Evolutionary conservation across 2,888 invertebrate species (phyloP).

Genomic region (Archaeoteleia sp.): DNA sequence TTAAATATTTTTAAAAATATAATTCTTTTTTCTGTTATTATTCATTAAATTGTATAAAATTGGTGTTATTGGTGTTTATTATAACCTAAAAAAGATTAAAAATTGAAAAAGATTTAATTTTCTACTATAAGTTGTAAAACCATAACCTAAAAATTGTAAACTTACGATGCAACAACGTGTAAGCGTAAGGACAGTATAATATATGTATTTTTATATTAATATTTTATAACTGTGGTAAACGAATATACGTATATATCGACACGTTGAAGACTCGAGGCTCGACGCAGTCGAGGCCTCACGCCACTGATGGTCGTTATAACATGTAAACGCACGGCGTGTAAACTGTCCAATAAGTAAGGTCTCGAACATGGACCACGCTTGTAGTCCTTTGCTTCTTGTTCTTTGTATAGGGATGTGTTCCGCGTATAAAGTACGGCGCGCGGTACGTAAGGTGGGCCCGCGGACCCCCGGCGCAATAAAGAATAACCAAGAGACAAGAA

Average conservation of each 20-base stretch:
- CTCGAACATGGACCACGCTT: slow-evolving; percentile 64
- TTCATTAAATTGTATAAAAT: too few relatives aligned
- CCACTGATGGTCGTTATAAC: slow-evolving; percentile 21
- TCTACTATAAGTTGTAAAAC: too few relatives aligned
- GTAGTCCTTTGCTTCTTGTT: slow-evolving; percentile 65
- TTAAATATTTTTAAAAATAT: too few relatives aligned
- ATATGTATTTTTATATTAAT: slow-evolving; percentile 34
- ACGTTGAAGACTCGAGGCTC: neutral
- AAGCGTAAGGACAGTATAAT: slow-evolving; percentile 26
- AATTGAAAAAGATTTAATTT: too few relatives aligned
- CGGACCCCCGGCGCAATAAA: slow-evolving; percentile 62
- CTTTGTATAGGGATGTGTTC: slow-evolving; percentile 49
- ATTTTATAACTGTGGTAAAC: slow-evolving; percentile 45
- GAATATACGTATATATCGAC: neutral
- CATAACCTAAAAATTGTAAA: too few relatives aligned
- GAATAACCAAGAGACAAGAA: slow-evolving; percentile 70
- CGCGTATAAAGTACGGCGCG: slow-evolving; percentile 34
- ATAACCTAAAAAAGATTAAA: too few relatives aligned
- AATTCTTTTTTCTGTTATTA: too few relatives aligned
- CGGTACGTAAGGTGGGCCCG: slow-evolving; percentile 38
- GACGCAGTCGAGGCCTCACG: neutral
- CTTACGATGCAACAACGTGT: slow-evolving; percentile 39
- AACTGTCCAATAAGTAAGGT: slow-evolving; percentile 73
- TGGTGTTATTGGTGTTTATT: too few relatives aligned
- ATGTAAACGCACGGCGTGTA: slow-evolving; percentile 66